These are phyloP conservation scores for Endotricha flammealis DNA, from an alignment of 2,888 invertebrate species.

Conservation along the genomic window DNA sequence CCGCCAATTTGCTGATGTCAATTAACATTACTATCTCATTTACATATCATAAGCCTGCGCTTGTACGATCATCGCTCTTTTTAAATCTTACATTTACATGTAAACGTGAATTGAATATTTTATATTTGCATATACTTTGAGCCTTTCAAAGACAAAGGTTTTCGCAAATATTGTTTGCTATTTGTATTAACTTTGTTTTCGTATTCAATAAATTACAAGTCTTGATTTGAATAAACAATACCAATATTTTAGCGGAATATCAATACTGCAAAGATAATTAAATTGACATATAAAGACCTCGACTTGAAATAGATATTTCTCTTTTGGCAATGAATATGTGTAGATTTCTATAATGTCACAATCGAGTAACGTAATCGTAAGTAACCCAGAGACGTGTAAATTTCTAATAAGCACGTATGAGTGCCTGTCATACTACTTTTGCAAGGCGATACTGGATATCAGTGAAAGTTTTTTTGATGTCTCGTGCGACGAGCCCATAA, in stretches of 20 bases:
- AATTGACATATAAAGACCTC: background rate
- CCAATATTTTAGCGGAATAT: too few species aligned
- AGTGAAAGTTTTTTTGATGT: constrained; percentile 39
- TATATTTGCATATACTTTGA: too few species aligned
- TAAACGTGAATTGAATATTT: too few species aligned
- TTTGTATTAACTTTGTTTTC: too few species aligned
- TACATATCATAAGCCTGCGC: constrained; percentile 20
- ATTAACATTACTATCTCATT: constrained; percentile 23
- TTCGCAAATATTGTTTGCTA: too few species aligned
- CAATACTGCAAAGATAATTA: background rate
- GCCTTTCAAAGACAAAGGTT: too few species aligned
- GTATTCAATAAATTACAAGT: too few species aligned
- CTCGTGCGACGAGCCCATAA: constrained; percentile 42
- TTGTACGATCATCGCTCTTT: constrained; percentile 14
- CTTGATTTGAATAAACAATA: too few species aligned
- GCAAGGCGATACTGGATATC: constrained; percentile 19
- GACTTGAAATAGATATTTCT: background rate
- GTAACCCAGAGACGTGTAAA: background rate
- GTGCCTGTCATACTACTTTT: background rate
- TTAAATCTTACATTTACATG: too few species aligned
- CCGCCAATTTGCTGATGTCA: constrained; percentile 30
- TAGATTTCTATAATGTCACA: background rate
- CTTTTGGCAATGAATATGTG: background rate
- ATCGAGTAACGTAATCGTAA: background rate
- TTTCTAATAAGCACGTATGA: constrained; percentile 1